Evolutionary conservation across 2,797 vertebrate genomes (phyloP).

Genomic region (Phataginus tricuspis): DNA sequence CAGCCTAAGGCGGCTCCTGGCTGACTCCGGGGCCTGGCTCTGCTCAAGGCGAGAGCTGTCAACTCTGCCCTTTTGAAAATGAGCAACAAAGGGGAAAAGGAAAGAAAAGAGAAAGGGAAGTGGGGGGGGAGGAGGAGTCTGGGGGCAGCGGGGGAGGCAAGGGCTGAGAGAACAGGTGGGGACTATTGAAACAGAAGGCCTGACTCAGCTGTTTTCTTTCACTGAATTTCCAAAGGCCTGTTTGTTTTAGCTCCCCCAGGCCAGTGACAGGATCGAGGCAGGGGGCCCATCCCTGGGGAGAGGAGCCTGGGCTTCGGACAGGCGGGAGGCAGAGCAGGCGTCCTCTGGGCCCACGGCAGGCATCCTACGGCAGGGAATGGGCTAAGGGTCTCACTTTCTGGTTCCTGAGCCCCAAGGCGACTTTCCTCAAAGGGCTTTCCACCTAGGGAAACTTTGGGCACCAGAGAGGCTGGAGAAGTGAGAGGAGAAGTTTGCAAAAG

Average conservation of each 20-base stretch:
- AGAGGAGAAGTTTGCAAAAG: background rate
- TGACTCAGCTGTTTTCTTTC: conserved; percentile 85
- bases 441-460: background rate
- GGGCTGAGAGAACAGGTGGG: conserved; percentile 76
- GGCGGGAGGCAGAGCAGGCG: background rate
- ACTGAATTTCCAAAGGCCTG: conserved; percentile 80
- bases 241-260: conserved; percentile 82
- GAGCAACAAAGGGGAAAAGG: conserved; percentile 43
- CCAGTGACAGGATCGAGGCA: conserved; percentile 70
- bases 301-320: background rate
- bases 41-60: conserved; percentile 75
- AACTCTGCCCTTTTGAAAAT: conserved; percentile 75
- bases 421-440: background rate
- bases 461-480: background rate
- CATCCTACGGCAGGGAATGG: conserved; percentile 56
- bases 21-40: conserved; percentile 61
- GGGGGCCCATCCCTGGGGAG: conserved; percentile 53
- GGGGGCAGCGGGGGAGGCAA: conserved; percentile 9
- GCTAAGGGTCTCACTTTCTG: conserved; percentile 35
- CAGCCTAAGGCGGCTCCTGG: background rate
- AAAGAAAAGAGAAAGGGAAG: conserved; percentile 60
- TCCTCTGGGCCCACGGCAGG: conserved; percentile 10
- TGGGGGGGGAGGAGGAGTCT: background rate
- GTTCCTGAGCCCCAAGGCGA: background rate
- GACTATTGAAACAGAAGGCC: conserved; percentile 83